A percentile compares a stretch with the other conserved stretches of the same genome.
phyloP scores from a whole-genome alignment of 2,113 vertebrate species.

The Aspiorhynchus laticeps region DNA sequence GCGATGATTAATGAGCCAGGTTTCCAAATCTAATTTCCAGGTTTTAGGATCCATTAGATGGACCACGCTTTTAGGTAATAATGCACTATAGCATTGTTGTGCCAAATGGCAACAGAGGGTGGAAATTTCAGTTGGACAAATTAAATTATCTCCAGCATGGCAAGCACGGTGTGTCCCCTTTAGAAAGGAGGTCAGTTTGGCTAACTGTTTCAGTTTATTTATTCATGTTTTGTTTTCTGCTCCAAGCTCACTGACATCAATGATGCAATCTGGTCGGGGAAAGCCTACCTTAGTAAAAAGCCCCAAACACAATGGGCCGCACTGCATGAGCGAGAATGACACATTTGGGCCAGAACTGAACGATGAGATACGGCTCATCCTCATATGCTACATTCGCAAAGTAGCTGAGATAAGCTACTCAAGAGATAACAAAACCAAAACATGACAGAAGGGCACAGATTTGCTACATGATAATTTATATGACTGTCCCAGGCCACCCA shows the following conservation, averaged over 20 bases:
- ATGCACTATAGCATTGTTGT: slow-evolving; percentile 12
- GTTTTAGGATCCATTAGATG: slow-evolving; percentile 36
- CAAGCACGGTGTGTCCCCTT: neutral
- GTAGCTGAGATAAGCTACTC: neutral
- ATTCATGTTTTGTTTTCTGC: slow-evolving; percentile 20
- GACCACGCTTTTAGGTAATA: slow-evolving; percentile 7
- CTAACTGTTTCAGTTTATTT: slow-evolving; percentile 16
- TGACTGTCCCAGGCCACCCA: neutral
- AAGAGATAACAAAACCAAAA: slow-evolving; percentile 18
- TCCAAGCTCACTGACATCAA: slow-evolving; percentile 33
- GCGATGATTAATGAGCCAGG: slow-evolving; percentile 28
- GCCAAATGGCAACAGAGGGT: slow-evolving; percentile 33
- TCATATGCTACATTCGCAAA: slow-evolving; percentile 14
- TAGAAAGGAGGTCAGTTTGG: neutral
- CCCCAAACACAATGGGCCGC: slow-evolving; percentile 27
- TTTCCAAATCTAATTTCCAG: slow-evolving; percentile 42
- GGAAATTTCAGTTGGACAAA: slow-evolving; percentile 36
- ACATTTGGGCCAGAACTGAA: slow-evolving; percentile 38
- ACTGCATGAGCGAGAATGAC: slow-evolving; percentile 48
- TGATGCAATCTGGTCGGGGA: slow-evolving; percentile 22
- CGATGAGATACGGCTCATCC: slow-evolving; percentile 19
- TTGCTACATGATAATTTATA: neutral
- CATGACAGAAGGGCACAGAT: neutral
- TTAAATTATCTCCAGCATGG: slow-evolving; percentile 28
- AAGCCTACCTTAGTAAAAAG: slow-evolving; percentile 13